Percentiles rank a stretch among this genome's conserved stretches.
Evolutionary conservation across 1,140 invertebrate species (phyloP).

Genomic region (Stratiolaelaps scimitus): DNA sequence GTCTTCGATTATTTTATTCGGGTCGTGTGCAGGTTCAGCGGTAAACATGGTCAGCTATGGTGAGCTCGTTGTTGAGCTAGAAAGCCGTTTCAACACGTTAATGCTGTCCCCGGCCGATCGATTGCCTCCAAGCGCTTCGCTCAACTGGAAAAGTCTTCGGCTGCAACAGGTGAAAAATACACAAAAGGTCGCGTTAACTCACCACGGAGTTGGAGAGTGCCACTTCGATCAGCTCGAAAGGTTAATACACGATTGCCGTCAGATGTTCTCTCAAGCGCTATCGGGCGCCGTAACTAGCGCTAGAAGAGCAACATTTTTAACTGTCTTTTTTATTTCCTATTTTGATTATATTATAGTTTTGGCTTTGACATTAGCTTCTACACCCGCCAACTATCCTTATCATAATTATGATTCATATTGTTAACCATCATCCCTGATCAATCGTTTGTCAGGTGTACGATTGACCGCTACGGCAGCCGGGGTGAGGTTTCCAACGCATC

Average conservation of each 20-base stretch:
- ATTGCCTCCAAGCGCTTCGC: neutral
- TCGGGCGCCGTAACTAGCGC: neutral
- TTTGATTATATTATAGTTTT: no score
- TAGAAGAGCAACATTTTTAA: neutral
- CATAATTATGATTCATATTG: no score
- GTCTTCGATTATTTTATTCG: neutral
- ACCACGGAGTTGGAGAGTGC: constrained; percentile 7
- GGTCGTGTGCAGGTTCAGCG: neutral
- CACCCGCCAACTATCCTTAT: no score
- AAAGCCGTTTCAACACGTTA: neutral
- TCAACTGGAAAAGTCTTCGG: constrained; percentile 13
- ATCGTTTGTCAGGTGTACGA: neutral
- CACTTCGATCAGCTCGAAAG: constrained; percentile 20
- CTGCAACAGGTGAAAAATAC: constrained; percentile 22
- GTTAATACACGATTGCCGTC: neutral
- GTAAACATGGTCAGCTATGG: constrained; percentile 4
- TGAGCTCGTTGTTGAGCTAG: constrained; percentile 10
- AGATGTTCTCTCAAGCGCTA: no score
- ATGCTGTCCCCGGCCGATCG: neutral
- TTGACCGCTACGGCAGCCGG: neutral
- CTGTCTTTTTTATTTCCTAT: no score
- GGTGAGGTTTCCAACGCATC: constrained; percentile 8
- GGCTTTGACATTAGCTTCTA: neutral
- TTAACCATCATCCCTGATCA: neutral
- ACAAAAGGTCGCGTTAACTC: neutral